Conservation (phyloP, 2,888 invertebrate species). For the Geophilus truncorum region DNA sequence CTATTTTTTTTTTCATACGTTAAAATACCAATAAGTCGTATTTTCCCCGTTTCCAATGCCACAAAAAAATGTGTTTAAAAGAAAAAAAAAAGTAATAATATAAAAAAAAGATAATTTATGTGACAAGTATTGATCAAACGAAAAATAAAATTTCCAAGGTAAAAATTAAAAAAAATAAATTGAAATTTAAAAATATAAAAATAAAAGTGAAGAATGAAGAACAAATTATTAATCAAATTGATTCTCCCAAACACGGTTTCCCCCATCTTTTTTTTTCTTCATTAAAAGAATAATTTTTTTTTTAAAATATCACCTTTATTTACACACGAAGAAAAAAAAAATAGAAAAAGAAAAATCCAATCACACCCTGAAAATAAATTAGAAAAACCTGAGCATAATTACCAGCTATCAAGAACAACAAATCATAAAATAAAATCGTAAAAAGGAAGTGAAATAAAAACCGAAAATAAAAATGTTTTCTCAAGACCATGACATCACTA, state of each 20-base stretch:
- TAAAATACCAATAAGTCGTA: neutral
- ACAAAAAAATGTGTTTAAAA: neutral
- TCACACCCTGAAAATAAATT: neutral
- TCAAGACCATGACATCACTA: too few species aligned
- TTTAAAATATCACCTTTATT: neutral
- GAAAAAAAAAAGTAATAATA: neutral
- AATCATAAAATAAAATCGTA: too few species aligned
- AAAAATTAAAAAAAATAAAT: neutral
- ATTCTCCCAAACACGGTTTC: neutral
- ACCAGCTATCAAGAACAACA: too few species aligned
- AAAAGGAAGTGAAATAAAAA: too few species aligned
- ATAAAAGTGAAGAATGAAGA: neutral
- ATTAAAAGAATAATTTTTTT: too few species aligned
- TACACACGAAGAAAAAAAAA: neutral
- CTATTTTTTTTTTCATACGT: neutral
- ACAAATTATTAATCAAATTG: constrained; percentile 8
- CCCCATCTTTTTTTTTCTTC: neutral
- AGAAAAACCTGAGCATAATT: neutral
- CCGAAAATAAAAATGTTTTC: too few species aligned
- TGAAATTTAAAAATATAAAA: neutral
- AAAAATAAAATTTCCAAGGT: neutral
- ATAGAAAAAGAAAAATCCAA: neutral
- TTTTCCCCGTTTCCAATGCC: neutral
- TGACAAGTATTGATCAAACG: neutral
- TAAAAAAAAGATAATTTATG: neutral